Base-by-base conservation (phyloP, 2,888 invertebrate genomes). In the Drosophila austrosaltans region DNA sequence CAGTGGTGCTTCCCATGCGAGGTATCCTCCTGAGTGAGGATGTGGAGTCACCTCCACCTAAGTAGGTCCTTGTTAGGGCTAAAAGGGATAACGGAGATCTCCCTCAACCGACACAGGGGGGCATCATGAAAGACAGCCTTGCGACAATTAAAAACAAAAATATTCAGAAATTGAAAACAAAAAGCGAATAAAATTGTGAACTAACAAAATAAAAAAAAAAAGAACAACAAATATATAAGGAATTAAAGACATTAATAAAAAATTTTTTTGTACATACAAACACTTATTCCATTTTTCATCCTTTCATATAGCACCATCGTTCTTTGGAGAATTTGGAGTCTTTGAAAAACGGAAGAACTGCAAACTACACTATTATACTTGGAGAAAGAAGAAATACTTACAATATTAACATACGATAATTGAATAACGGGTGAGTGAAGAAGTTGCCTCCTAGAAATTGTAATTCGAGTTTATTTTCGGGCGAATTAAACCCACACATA, bases 11-110 rank as follows among this genome's bases (percentile, higher is more conserved):
- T 16, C 16, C 42, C 16, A 42, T n/a, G 1, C 4, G 5, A 42
- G 42, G 40, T n/a, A n/a, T 40, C 40, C 40, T 40, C n/a, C n/a
- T 4, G 40, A 40, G 40, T 40, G n/a, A 40, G 40, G n/a, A 40
- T 40, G 40, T 40, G 40, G 3, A 40, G 40, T 16, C 16, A 16
- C n/a, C n/a, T 40, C n/a, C 4, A 40, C 40, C 40, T n/a, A 40
- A 40, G 40, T 40, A 16, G 40, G 4, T 16, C 16, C 16, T 16
- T 16, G 16, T 16, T 16, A 16, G 16, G 16, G 16, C 16, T 16
- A 16, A 16, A 16, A 16, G 16, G 16, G 16, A 16, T 16, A 16
- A 16, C 16, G 16, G 16, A 16, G 16, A 16, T 16, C 16, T 16
- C 16, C 16, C 16, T 16, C 16, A 16, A 16, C 16, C 16, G 16